Conservation (phyloP, 2,888 invertebrate genomes). For the Dasypolia templi region DNA sequence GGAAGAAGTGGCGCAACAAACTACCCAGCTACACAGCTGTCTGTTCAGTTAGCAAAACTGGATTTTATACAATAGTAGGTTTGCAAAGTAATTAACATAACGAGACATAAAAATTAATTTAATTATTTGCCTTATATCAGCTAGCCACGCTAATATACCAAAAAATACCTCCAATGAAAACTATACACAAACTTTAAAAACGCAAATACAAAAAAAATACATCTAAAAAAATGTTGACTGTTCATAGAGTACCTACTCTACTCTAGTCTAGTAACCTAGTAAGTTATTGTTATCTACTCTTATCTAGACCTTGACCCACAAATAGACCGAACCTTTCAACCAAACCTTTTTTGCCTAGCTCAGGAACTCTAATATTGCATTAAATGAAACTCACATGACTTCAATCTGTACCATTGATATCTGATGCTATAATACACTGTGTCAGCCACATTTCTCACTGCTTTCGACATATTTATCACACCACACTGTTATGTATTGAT, state of each 20-base stretch:
- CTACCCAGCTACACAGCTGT: no score
- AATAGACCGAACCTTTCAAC: not conserved
- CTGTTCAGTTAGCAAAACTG: no score
- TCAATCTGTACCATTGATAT: slow-evolving; percentile 82
- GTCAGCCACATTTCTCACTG: slow-evolving; percentile 68
- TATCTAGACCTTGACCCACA: not conserved
- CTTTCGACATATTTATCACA: slow-evolving; percentile 77
- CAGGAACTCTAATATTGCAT: not conserved
- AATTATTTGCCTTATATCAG: no score
- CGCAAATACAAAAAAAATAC: no score
- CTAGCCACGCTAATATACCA: no score
- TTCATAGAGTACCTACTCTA: not conserved
- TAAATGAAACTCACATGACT: slow-evolving; percentile 81
- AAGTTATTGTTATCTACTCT: not conserved
- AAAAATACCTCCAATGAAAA: no score
- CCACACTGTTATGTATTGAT: not conserved
- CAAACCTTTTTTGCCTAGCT: no score
- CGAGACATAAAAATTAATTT: no score
- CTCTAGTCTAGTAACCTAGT: no score
- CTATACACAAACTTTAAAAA: slow-evolving; percentile 5
- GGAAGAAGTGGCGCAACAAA: no score
- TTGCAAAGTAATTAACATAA: no score
- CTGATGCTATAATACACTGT: slow-evolving; percentile 75
- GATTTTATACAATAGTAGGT: no score
- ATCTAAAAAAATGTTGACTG: not conserved